phyloP scores from a whole-genome alignment of 2,797 vertebrate species.

The Ptychadena robeensis region DNA sequence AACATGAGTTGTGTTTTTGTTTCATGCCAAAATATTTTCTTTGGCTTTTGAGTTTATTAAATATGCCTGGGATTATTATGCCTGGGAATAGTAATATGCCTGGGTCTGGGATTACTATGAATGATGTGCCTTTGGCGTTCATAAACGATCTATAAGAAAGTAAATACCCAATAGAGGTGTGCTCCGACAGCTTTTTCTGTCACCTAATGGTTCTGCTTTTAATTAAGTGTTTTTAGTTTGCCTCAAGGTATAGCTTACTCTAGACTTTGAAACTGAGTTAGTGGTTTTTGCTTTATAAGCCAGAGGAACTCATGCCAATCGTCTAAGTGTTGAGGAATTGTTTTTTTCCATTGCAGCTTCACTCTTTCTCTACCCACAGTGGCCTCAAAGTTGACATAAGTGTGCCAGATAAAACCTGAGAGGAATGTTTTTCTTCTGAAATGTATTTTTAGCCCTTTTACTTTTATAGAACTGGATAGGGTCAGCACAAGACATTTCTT shows the following conservation, averaged over 20 bases:
- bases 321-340: neutral
- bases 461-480: conserved; percentile 13
- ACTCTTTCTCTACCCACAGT: conserved; percentile 10
- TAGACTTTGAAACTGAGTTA: neutral
- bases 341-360: conserved; percentile 29
- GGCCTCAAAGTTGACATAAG: conserved; percentile 33
- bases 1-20: too few relatives aligned
- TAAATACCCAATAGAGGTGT: too few relatives aligned
- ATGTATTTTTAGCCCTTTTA: conserved; percentile 39
- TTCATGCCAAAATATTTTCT: too few relatives aligned
- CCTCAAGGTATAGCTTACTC: neutral
- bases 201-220: neutral
- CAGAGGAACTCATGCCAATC: neutral
- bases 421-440: conserved; percentile 37
- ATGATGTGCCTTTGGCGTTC: too few relatives aligned
- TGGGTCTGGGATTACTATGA: too few relatives aligned
- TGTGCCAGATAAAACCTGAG: conserved; percentile 46
- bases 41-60: too few relatives aligned
- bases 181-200: neutral
- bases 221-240: neutral
- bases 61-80: too few relatives aligned
- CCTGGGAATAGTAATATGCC: too few relatives aligned
- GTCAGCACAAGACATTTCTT: neutral
- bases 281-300: neutral
- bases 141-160: too few relatives aligned